Evolutionary conservation across 2,797 vertebrate species (phyloP), one percentile per base, ranked within the genome.

Genomic region (Gila robusta): DNA sequence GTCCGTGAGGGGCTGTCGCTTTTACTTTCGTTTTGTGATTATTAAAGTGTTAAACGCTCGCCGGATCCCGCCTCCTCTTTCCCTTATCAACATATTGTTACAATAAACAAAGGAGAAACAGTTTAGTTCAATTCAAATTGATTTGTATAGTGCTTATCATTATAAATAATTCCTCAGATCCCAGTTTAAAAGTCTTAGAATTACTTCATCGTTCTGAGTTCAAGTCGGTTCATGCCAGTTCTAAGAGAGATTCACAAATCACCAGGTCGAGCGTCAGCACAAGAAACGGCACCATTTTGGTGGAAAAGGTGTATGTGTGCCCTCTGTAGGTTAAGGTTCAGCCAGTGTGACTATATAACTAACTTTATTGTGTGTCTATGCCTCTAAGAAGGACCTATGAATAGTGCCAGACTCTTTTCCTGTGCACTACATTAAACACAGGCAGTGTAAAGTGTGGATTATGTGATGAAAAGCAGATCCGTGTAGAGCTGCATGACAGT

Each of bases 401-500:
- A 49, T 70, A 84, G 77, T 44, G 71, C 84, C 87, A 88, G 87
- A 79, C 74, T 59, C 16, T 44, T 44, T 81, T 84, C 74, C 73
- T 80, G 49, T 59, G 66, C 59, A 67, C 81, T 64, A 8, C 54
- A 16, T 80, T 71, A 87, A 82, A 87, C 64, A 79, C 54, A 85
- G 56, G 74, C 71, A 47, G 59, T 67, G 64, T 70, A 11, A 78
- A 26, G 16, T 23, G 54, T 26, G 49, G 76, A 83, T 83, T 76
- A 82, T 39, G n/a, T 76, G 85, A 90, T 76, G 47, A 84, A 79
- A 85, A 87, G 78, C 88, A 88, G 87, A 87, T 73, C 70, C 4
- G 6, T n/a, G 56, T 81, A 32, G 67, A 54, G 23, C 21, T 78
- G 59, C 77, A 73, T 85, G 62, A 87, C 47, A 81, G 56, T 35